Base-by-base conservation (phyloP, 1,140 invertebrate genomes). In the Atopsyche davidsoni region DNA sequence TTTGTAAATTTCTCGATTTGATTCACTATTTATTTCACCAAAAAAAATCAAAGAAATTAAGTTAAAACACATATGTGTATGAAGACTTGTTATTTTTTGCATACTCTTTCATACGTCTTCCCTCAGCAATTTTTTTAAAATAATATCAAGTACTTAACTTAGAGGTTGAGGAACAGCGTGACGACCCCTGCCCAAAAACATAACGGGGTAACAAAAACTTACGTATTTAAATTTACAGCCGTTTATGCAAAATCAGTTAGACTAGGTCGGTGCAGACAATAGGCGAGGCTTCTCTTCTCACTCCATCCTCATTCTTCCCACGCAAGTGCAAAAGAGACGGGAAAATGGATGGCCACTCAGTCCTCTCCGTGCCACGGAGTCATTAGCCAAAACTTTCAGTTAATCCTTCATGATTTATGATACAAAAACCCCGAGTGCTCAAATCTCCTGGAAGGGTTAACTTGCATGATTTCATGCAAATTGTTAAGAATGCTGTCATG, bases 371-470 rank as follows among this genome's bases (percentile, higher is more conserved):
- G 16, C 32, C n/a, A n/a, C n/a, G n/a, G n/a, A 28, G n/a, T 10
- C 36, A 39, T 39, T 39, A 39, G 17, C 6, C 19, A 18, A 21
- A 21, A 16, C n/a, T 10, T 45, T 14, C 22, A 25, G 35, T 25
- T 48, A 39, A 48, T 48, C 46, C 46, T 48, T 22, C 28, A 16
- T 40, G 36, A 48, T 48, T 48, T 48, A 48, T 23, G 18, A 38
- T 23, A 11, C n/a, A 21, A 39, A 34, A 46, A 46, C 28, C 16
- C 28, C 24, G 24, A 36, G n/a, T n/a, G n/a, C n/a, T n/a, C n/a
- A 22, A 36, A n/a, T 7, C 25, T 36, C 34, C 11, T 16, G 21
- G 21, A 38, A 47, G 19, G 32, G 34, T 39, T 39, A 18, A 17
- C 19, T 39, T 39, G n/a, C n/a, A n/a, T n/a, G n/a, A n/a, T n/a